These are phyloP conservation scores for Pseudochirops cupreus DNA, from an alignment of 2,797 vertebrate species.

Conservation along the genomic window DNA sequence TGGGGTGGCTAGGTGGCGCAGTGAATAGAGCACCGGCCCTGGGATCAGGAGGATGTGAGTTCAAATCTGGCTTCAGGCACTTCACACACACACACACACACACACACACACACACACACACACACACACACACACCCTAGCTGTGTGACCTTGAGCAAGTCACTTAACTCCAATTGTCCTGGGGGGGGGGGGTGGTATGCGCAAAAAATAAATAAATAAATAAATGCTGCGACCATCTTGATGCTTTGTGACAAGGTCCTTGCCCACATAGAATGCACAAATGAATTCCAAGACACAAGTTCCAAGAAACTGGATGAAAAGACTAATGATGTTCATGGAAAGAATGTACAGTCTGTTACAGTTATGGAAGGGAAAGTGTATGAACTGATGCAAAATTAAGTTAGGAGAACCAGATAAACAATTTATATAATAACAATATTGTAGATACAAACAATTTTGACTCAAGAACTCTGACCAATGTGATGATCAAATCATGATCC, in stretches of 20 bases:
- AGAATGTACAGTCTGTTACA: background rate
- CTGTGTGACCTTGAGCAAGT: no score
- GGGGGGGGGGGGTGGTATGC: no score
- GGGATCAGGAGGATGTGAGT: no score
- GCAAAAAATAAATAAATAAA: no score
- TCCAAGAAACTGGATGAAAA: background rate
- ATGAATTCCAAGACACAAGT: background rate
- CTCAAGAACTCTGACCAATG: background rate
- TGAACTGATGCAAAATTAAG: background rate
- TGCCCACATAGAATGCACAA: background rate
- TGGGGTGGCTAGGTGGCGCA: no score
- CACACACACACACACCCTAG: no score
- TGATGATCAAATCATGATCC: background rate
- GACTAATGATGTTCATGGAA: background rate
- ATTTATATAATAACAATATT: background rate
- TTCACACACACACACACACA: no score
- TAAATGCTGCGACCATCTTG: background rate
- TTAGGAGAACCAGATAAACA: background rate
- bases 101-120: no score
- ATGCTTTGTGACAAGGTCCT: background rate
- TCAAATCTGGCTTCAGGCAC: no score
- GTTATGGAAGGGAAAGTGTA: background rate
- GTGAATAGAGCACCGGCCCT: no score
- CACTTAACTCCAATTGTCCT: no score
- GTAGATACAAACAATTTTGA: background rate